These are phyloP conservation scores for Drosophila pallidifrons DNA, from an alignment of 1,140 invertebrate species.

Conservation along the genomic window DNA sequence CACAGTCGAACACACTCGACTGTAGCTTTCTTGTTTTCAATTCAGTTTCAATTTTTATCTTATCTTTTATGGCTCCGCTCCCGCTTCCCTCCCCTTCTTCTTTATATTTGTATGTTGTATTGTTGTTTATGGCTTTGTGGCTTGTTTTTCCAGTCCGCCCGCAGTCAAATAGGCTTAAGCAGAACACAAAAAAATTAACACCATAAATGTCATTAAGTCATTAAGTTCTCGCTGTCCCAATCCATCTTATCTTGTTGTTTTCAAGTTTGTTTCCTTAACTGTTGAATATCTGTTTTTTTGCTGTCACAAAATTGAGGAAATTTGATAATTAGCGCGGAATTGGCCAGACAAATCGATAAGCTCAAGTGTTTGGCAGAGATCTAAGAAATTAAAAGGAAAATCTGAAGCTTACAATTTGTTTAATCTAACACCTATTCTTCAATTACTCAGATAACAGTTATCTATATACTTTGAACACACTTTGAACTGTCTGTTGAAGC, in stretches of 20 bases:
- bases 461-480: background rate
- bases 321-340: conserved; percentile 30
- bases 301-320: conserved; percentile 43
- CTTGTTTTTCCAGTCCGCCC: conserved; percentile 50
- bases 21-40: conserved; percentile 33
- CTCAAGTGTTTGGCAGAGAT: background rate
- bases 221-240: conserved; percentile 45
- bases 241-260: conserved; percentile 63
- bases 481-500: conserved; percentile 16
- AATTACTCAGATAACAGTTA: background rate
- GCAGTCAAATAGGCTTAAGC: conserved; percentile 53
- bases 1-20: too few species aligned
- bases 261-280: conserved; percentile 46
- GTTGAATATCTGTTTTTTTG: conserved; percentile 42
- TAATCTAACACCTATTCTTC: background rate
- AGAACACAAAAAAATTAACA: conserved; percentile 35
- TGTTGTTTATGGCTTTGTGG: conserved; percentile 35
- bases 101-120: conserved; percentile 21
- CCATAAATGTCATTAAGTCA: conserved; percentile 77
- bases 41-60: conserved; percentile 53
- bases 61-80: conserved; percentile 59
- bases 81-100: background rate
- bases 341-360: conserved; percentile 29
- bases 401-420: background rate
- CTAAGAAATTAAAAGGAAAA: background rate